Evolutionary conservation across 2,113 vertebrate genomes (phyloP), one percentile per base, ranked within the genome.

Genomic region (Ginglymostoma cirratum): DNA sequence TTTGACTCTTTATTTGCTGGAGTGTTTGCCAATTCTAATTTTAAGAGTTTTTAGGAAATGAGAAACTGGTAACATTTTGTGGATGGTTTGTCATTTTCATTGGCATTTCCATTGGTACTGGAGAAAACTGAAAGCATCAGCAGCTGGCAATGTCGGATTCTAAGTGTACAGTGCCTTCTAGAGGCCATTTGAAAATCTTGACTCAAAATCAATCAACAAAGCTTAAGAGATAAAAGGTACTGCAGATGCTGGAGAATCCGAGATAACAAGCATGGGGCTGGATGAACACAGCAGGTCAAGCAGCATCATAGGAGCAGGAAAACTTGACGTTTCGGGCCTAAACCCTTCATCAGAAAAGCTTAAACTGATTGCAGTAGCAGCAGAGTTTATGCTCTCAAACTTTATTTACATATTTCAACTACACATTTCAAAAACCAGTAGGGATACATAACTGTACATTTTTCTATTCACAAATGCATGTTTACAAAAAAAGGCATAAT

Each of bases 131-230:
- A 1, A 24, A 34, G 15, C 55, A 70, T 7, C 52, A n/a, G 24
- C 14, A 14, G 12, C 23, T 30, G 30, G 76, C 76, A 83, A 45
- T 42, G 72, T 72, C 17, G 48, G 30, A 38, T 92, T 92, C 14
- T 95, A 69, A 95, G 38, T 67, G 48, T n/a, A 76, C 94, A 52
- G 94, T 3, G 6, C 94, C 94, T 17, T 72, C 69, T 95, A 95
- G 94, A 48, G 94, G n/a, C 69, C 66, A 72, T 48, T 72, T 95
- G 15, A 45, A 72, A 95, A 52, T 76, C 67, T 72, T 34, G 67
- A 48, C 67, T 27, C 69, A 95, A 69, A 72, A 69, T 12, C n/a
- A 27, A 72, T 95, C 69, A 95, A 52, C 12, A 0, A 95, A 69
- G 27, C 66, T 5, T 94, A 52, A 94, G n/a, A n/a, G n/a, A n/a